Conservation (phyloP, 2,113 vertebrate genomes). For the Calidris pygmaea region DNA sequence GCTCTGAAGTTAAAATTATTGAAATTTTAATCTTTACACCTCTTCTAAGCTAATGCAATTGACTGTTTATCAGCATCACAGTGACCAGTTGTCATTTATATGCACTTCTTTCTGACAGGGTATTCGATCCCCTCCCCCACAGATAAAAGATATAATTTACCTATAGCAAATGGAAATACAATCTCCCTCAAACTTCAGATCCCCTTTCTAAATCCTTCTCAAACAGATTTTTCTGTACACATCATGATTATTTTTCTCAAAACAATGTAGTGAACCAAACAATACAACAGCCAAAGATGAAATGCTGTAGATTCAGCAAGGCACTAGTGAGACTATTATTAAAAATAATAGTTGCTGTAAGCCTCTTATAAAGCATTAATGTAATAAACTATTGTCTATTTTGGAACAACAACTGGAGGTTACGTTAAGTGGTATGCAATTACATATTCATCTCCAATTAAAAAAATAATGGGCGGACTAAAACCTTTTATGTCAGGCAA, state of each 20-base stretch:
- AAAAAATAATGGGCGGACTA: not conserved
- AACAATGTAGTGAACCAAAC: not conserved
- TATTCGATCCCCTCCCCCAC: not conserved
- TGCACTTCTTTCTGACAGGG: not conserved
- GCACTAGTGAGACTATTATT: not conserved
- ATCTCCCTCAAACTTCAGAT: not conserved
- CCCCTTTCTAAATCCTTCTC: not conserved
- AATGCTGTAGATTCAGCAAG: not conserved
- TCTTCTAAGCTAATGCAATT: not conserved
- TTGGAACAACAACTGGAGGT: conserved; percentile 21
- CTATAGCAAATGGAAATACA: conserved; percentile 1
- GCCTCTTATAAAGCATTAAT: conserved; percentile 10
- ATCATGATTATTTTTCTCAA: conserved; percentile 10
- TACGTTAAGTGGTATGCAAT: not conserved
- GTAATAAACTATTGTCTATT: not conserved
- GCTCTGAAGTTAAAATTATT: not conserved
- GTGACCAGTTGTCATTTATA: not conserved
- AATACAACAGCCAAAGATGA: not conserved
- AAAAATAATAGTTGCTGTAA: conserved; percentile 31
- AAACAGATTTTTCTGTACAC: not conserved
- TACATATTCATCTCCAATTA: conserved; percentile 1
- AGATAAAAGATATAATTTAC: not conserved
- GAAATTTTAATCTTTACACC: not conserved
- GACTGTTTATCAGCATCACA: not conserved
- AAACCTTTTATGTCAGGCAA: not conserved